phyloP scores from a whole-genome alignment of 2,888 invertebrate genomes.

The Melanostoma scalare region DNA sequence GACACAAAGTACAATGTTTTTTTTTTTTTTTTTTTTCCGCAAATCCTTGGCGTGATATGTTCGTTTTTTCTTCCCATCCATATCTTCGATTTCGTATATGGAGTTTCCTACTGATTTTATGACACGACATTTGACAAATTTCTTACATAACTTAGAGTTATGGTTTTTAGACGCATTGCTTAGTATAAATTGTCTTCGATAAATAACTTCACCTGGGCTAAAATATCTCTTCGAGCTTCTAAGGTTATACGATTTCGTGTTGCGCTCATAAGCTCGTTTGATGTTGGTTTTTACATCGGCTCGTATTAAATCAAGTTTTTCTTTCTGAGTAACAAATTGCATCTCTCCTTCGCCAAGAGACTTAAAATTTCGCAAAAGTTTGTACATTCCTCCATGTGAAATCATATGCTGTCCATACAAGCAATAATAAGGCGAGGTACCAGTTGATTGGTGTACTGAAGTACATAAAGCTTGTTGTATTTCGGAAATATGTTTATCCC shows the following conservation, averaged over 20 bases:
- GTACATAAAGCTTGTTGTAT: constrained; percentile 24
- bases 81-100: no score
- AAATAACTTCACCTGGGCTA: not conserved
- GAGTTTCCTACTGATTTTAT: no score
- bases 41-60: no score
- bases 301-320: not conserved
- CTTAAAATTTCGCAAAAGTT: not conserved
- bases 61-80: no score
- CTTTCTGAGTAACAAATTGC: not conserved
- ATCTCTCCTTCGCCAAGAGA: constrained; percentile 2
- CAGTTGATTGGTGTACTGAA: constrained; percentile 12
- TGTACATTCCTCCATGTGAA: not conserved
- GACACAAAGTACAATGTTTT: no score
- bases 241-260: not conserved
- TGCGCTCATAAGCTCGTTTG: not conserved
- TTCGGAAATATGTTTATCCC: constrained; percentile 10
- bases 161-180: constrained; percentile 1
- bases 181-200: not conserved
- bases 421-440: constrained; percentile 2
- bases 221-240: not conserved
- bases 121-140: no score
- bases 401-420: constrained; percentile 7
- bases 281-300: not conserved
- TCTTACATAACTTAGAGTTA: no score
- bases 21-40: no score